Evolutionary conservation across 2,888 invertebrate genomes (phyloP), one percentile per base, ranked within the genome.

Genomic region (Eristalinus sepulchralis): DNA sequence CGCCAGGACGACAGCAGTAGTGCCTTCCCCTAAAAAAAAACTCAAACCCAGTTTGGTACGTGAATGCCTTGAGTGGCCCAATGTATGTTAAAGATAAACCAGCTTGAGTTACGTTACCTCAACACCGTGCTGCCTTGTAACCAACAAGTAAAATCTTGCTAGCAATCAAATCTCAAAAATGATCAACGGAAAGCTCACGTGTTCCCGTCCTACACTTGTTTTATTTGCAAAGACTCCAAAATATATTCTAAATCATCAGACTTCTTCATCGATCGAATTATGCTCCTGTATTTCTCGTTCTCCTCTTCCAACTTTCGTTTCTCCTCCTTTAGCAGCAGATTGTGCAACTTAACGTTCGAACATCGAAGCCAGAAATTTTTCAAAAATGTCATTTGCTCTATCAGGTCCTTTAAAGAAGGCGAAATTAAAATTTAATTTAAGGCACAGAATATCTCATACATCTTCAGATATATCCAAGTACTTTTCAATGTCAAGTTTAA

Each of bases 301-400:
- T 92, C 92, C 6, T 89, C 89, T 11, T 83, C 88, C 1, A 92
- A 81, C 3, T 85, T 76, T 2, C 20, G 81, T 60, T 91, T 91
- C 72, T 91, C 90, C 60, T 89, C 88, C 1, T 84, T 79, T n/a
- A 92, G 72, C 10, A 91, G 53, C 2, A 91, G 27, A 39, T 90
- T 91, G 36, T 92, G 91, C 1, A 89, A 88, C 36, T 90, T 89
- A 0, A 90, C 91, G 72, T 90, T 83, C 6, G 91, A 90, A 71
- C 90, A 91, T 4, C 92, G 91, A 2, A 89, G 89, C 92, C 92
- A 92, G 64, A 92, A 92, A 55, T 90, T 89, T 9, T 83, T 88
- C 77, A 92, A 88, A 0, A 89, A 66, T 1, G 88, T 80, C n/a
- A 89, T 89, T 33, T 91, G 83, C 10, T 81, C 85, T 6, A 89